These are phyloP conservation scores for Nomada hirtipes DNA, from an alignment of 2,888 invertebrate species.

Conservation along the genomic window DNA sequence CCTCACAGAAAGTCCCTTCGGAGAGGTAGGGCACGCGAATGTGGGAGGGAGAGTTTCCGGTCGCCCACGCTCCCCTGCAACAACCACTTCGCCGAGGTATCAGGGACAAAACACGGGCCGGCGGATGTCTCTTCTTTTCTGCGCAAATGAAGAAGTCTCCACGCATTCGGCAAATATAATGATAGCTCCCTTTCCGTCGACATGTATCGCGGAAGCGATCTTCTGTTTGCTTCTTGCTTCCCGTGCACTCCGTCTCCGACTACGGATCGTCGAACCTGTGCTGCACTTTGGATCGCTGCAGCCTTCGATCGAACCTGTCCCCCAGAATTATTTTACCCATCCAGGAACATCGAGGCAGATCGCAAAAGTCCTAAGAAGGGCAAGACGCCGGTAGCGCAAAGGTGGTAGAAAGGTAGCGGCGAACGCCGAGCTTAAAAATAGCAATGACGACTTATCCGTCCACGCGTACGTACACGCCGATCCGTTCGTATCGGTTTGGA, in stretches of 20 bases:
- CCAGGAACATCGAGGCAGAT: not conserved
- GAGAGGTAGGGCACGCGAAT: constrained; percentile 76
- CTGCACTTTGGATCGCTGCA: not conserved
- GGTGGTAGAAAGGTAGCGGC: constrained; percentile 62
- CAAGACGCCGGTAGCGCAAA: not conserved
- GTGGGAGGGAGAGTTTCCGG: constrained; percentile 87
- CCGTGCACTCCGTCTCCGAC: not conserved
- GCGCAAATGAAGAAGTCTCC: constrained; percentile 69
- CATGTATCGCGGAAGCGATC: constrained; percentile 20
- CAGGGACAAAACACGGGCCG: constrained; percentile 73
- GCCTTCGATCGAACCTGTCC: no score
- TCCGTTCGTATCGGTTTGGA: constrained; percentile 52
- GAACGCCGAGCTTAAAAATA: constrained; percentile 65
- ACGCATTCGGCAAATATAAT: constrained; percentile 63
- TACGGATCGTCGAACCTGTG: not conserved
- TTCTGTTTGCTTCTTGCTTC: constrained; percentile 3
- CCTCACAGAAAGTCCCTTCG: constrained; percentile 54
- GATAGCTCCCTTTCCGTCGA: constrained; percentile 40
- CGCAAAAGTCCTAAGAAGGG: constrained; percentile 40
- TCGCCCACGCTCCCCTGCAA: constrained; percentile 79
- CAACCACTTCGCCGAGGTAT: constrained; percentile 75
- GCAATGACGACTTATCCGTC: constrained; percentile 67
- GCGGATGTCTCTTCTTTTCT: constrained; percentile 67
- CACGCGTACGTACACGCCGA: constrained; percentile 57
- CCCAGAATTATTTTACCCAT: not conserved